Evolutionary conservation across 2,113 vertebrate species (phyloP), one percentile per base, ranked within the genome.

Genomic region (Chamaetylas fuelleborni): DNA sequence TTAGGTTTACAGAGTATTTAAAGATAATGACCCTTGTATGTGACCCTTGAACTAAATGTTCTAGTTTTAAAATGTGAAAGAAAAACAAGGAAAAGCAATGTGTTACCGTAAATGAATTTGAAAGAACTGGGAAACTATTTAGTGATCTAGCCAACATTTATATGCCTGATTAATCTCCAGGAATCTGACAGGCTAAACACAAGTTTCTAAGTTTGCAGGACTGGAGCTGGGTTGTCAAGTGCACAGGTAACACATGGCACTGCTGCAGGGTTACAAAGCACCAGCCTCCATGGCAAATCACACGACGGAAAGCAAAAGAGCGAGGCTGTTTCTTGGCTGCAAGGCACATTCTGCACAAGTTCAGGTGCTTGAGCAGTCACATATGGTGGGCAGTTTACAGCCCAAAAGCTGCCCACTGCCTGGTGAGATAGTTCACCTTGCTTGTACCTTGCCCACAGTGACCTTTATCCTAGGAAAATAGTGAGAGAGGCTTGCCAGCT

Each of bases 51-150:
- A 91, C 87, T 69, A 79, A 92, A 94, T 86, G 92, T 90, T 94
- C 90, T 94, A 69, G 13, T 85, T 92, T 66, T 56, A 62, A 94
- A 92, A 94, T 72, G 56, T 45, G 81, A 72, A 94, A 88, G 60
- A 94, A 93, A 95, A 95, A 89, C 78, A 87, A 79, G 36, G 45
- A 87, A 79, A 95, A 96, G 73, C 50, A 85, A 72, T 65, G 62
- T 22, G 45, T 92, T 96, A 65, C 79, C 88, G 88, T 88, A 96
- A 96, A 72, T 38, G 36, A 92, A 69, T 72, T 82, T 82, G 81
- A 93, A 95, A 94, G 74, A 88, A 72, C 50, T 77, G 54, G 82
- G 70, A 94, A 94, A 93, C 50, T 96, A 73, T 89, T 91, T 90
- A 69, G 70, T 70, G 70, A 77, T 72, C 84, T 70, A 85, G 94